Base-by-base conservation (phyloP, 2,797 vertebrate species). In the Lerista edwardsae region DNA sequence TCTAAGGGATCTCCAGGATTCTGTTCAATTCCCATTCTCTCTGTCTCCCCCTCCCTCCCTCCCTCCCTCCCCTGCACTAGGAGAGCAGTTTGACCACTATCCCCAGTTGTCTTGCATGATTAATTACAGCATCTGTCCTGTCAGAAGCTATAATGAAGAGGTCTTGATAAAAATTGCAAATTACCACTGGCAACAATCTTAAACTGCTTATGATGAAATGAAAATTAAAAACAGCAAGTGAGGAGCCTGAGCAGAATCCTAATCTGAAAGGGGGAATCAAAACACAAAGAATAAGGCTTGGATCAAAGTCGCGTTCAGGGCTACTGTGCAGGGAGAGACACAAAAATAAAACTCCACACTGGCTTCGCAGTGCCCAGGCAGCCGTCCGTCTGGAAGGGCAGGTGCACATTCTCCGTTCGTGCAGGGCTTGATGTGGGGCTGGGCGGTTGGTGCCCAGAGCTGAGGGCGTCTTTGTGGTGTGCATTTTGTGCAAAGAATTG, bases 41-140 rank as follows among this genome's bases (percentile, higher is more conserved):
- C 44, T 27, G 2, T 55, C 51, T 64, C 75, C 74, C 75, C 78
- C 76, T 79, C 86, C 71, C n/a, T 29, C 80, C 77, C 51, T 55
- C 86, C 75, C 68, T 82, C 85, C 85, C 83, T 15, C 64, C 90
- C 87, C 90, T 85, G 91, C 87, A 73, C 76, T 94, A 93, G 92
- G 84, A 94, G 92, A 93, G 95, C 92, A 88, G 92, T 92, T 94
- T 94, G 96, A 95, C 96, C 97, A 96, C 93, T 96, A 96, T 97
- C 97, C 97, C 97, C 97, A 96, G 97, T 98, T 98, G 97, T 97
- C 97, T 96, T 96, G 97, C 94, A 95, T 98, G 97, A 99, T 98
- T 99, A 98, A 99, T 99, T 98, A 97, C 97, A 97, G 97, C 98
- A 98, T 98, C 98, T 99, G 98, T 98, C 97, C 97, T 98, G 98